These are phyloP conservation scores for Dromococcyx pavoninus DNA, from an alignment of 2,797 vertebrate genomes.

Conservation along the genomic window DNA sequence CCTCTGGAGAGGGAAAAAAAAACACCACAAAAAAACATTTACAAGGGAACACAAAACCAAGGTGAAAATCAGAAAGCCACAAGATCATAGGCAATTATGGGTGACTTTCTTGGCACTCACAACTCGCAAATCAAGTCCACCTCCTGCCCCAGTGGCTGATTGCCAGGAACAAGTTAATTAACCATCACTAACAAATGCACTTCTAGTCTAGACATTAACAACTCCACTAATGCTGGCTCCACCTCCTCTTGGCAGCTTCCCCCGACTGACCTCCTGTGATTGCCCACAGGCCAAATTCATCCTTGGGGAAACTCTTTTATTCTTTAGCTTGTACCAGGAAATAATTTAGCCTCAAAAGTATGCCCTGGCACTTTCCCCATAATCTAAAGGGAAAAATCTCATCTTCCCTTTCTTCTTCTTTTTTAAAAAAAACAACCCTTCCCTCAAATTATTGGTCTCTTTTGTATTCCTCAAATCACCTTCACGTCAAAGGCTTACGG, in stretches of 20 bases:
- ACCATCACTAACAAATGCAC: constrained; percentile 17
- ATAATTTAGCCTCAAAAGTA: neutral
- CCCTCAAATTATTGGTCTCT: neutral
- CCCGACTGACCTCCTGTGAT: neutral
- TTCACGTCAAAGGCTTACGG: neutral
- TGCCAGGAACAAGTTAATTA: constrained; percentile 59
- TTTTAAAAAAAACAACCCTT: neutral
- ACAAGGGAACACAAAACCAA: neutral
- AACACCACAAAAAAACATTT: neutral
- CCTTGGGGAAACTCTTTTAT: neutral
- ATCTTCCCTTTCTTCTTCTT: neutral
- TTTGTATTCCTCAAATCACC: neutral
- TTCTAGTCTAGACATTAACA: neutral
- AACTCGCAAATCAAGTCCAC: constrained; percentile 22
- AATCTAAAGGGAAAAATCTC: neutral
- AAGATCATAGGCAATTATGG: neutral
- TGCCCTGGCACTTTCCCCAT: neutral
- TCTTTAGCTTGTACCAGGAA: neutral
- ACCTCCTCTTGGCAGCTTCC: constrained; percentile 13
- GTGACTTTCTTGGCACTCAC: constrained; percentile 26
- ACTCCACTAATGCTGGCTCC: neutral
- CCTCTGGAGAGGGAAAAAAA: neutral
- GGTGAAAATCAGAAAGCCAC: neutral
- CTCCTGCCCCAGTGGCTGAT: constrained; percentile 28
- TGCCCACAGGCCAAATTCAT: neutral